These are phyloP conservation scores for Pseudopipra pipra DNA, from an alignment of 2,113 vertebrate species.

Conservation along the genomic window DNA sequence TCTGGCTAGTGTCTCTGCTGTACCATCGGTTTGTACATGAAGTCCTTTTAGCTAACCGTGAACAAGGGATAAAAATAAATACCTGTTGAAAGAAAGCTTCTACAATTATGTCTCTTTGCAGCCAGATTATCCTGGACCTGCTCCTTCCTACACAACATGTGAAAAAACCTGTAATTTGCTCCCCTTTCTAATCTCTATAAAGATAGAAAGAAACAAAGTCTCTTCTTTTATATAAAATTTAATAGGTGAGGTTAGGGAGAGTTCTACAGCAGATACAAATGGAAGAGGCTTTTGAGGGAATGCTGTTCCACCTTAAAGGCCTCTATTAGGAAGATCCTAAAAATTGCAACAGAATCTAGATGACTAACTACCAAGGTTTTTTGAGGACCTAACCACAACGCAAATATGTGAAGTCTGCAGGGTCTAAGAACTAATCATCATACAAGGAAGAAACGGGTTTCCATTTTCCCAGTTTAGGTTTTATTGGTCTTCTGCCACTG, in stretches of 20 bases:
- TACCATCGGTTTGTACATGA: neutral
- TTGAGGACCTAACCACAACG: constrained; percentile 10
- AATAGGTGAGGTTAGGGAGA: neutral
- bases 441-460: neutral
- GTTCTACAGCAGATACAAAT: neutral
- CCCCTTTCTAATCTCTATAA: neutral
- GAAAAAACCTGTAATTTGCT: neutral
- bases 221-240: neutral
- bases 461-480: neutral
- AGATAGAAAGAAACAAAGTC: neutral
- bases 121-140: neutral
- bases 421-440: neutral
- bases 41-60: neutral
- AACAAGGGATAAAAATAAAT: constrained; percentile 33
- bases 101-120: neutral
- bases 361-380: neutral
- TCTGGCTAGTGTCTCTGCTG: neutral
- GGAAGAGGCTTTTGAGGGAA: neutral
- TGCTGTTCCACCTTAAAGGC: neutral
- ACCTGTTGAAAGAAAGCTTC: neutral
- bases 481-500: neutral
- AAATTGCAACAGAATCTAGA: neutral
- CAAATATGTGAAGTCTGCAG: neutral
- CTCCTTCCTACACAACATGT: neutral
- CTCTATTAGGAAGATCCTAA: neutral